Conservation (phyloP, 1,140 invertebrate genomes). For the Brachionus sp. region DNA sequence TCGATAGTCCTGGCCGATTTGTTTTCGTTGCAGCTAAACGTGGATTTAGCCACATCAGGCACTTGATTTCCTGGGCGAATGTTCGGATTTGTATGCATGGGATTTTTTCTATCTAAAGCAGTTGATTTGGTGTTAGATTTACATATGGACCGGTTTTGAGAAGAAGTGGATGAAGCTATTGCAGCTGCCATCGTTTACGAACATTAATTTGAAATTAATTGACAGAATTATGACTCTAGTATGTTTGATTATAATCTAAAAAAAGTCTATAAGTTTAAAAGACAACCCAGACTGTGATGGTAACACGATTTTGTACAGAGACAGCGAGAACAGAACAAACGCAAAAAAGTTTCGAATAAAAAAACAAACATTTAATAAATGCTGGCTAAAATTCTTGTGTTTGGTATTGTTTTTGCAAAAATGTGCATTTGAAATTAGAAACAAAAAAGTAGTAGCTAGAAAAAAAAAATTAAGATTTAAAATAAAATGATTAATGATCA, state of each 20-base stretch:
- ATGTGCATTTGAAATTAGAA: conserved; percentile 36
- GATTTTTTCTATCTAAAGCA: conserved; percentile 20
- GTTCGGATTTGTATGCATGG: not conserved
- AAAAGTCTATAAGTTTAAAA: not conserved
- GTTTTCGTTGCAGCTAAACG: not conserved
- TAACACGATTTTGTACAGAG: conserved; percentile 1
- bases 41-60: not conserved
- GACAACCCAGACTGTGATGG: not conserved
- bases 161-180: conserved; percentile 17
- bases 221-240: not conserved
- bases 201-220: not conserved
- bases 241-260: conserved; percentile 1
- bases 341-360: not conserved
- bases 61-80: not conserved
- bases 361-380: not conserved
- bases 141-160: not conserved
- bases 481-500: conserved; percentile 43
- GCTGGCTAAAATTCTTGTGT: not conserved
- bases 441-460: conserved; percentile 15
- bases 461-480: not conserved
- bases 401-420: conserved; percentile 31
- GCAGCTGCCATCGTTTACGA: not conserved
- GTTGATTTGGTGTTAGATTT: conserved; percentile 18
- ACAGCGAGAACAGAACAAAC: conserved; percentile 15
- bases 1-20: not conserved